Evolutionary conservation across 2,888 invertebrate genomes (phyloP), one percentile per base, ranked within the genome.

Genomic region (Lingula anatina): DNA sequence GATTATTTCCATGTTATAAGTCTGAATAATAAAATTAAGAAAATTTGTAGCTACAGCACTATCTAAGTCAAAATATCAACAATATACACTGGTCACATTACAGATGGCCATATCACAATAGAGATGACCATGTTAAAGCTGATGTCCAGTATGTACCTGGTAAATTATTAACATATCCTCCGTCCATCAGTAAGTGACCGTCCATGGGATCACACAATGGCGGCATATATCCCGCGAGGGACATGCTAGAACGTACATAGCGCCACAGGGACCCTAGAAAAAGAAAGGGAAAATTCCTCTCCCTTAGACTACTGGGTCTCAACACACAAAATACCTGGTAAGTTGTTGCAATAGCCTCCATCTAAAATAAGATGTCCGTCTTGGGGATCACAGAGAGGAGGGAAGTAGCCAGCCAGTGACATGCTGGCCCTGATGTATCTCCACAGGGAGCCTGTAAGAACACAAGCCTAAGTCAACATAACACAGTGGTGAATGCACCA

Each of bases 301-400:
- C n/a, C n/a, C n/a, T n/a, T n/a, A n/a, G n/a, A n/a, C n/a, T n/a
- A n/a, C n/a, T n/a, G n/a, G n/a, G n/a, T n/a, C n/a, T n/a, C n/a
- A n/a, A n/a, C n/a, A n/a, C n/a, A n/a, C n/a, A n/a, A n/a, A n/a
- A 39, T 90, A 92, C 97, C 97, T 87, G 99, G 99, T 77, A 99
- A 85, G 83, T 99, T 99, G 87, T 99, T 99, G 83, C 95, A 94
- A 85, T 99, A 99, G 82, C 99, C 99, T 81, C 99, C 99, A 83
- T 99, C 99, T 81, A 99, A 86, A 72, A 99, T 86, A 73, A 96
- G 88, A 84, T 99, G 97, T 73, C 97, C 97, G 83, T 99, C 97
- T 77, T 85, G 83, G 48, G 97, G 97, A 83, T 99, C 99, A 83
- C 99, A 99, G 74, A 99, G 84, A 60, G 99, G 97, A 71, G 99